Conservation (phyloP, 2,888 invertebrate species). For the Antheraea yamamai region DNA sequence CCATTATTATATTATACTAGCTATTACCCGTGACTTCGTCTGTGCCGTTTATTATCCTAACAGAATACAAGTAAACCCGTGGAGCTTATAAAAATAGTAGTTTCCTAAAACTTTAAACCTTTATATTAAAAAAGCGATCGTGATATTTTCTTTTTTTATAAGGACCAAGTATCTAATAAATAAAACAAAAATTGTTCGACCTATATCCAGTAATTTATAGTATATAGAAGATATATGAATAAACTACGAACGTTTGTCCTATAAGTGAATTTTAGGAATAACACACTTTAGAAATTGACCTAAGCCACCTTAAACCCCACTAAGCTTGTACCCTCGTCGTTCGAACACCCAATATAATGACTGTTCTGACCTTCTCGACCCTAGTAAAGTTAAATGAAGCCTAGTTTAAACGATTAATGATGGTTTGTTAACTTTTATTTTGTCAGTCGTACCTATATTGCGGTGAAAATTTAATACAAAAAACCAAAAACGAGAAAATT, state of each 20-base stretch:
- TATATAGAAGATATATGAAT: not conserved
- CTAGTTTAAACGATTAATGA: slow-evolving; percentile 14
- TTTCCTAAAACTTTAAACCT: too few species aligned
- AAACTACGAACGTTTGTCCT: not conserved
- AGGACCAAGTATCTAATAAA: too few species aligned
- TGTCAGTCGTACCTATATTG: not conserved
- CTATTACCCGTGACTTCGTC: too few species aligned
- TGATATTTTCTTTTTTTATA: too few species aligned
- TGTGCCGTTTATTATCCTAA: too few species aligned
- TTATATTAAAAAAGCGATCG: too few species aligned
- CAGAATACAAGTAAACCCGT: too few species aligned
- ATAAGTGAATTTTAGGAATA: not conserved
- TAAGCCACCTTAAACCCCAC: slow-evolving; percentile 3
- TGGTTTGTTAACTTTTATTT: slow-evolving; percentile 8
- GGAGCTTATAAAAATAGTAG: too few species aligned
- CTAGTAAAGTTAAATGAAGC: slow-evolving; percentile 10
- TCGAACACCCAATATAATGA: slow-evolving; percentile 7
- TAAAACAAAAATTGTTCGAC: too few species aligned
- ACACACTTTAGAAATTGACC: slow-evolving; percentile 7
- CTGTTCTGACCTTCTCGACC: slow-evolving; percentile 4
- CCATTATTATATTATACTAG: too few species aligned
- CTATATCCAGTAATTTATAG: too few species aligned
- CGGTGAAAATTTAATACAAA: not conserved
- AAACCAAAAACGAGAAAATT: not conserved
- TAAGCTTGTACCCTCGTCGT: slow-evolving; percentile 8